Evolutionary conservation across 2,797 vertebrate species (phyloP).

Genomic region (Sardinella longiceps): DNA sequence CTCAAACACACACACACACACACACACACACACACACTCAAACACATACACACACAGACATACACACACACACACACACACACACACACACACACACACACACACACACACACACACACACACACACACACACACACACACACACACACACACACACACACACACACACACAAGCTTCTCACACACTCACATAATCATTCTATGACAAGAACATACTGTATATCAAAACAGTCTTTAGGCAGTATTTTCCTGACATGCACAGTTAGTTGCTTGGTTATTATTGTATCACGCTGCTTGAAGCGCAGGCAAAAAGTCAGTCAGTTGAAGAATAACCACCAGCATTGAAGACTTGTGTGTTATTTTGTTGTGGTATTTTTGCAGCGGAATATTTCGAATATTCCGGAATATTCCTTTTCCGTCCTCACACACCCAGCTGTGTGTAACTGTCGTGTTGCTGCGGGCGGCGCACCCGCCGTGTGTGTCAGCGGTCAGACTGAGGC

Average conservation of each 20-base stretch:
- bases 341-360: neutral
- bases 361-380: neutral
- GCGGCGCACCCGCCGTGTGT: slow-evolving; percentile 34
- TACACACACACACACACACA: too few species aligned
- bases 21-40: neutral
- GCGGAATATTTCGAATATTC: neutral
- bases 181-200: neutral
- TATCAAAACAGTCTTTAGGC: neutral
- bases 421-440: slow-evolving; percentile 16
- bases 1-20: too few species aligned
- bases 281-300: neutral
- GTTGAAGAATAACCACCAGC: too few species aligned
- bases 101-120: too few species aligned
- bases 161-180: too few species aligned
- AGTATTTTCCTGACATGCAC: neutral
- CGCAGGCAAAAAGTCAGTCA: too few species aligned
- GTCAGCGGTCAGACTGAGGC: slow-evolving; percentile 52
- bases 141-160: neutral
- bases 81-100: neutral
- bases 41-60: too few species aligned
- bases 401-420: neutral
- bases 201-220: too few species aligned
- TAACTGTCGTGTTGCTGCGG: slow-evolving; percentile 26
- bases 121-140: too few species aligned
- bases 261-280: neutral